These are phyloP conservation scores for Amphiura filiformis DNA, from an alignment of 35 echinoderm and acorn worm genomes.

Conservation along the genomic window DNA sequence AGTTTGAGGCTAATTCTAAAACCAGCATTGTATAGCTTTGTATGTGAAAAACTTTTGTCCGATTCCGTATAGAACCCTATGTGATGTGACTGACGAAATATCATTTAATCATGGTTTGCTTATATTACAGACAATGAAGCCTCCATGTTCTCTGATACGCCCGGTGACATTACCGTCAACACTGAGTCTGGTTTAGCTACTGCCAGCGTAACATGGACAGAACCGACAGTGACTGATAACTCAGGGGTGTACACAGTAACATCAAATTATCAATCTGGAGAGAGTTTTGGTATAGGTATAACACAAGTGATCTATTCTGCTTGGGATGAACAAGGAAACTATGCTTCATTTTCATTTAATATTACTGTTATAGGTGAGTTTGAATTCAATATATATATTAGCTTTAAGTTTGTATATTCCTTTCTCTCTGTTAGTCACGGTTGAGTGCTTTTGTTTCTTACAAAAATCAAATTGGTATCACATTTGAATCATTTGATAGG, in stretches of 20 bases:
- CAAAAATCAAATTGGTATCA: too few species aligned
- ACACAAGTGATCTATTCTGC: neutral
- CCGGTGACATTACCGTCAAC: neutral
- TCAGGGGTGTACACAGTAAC: neutral
- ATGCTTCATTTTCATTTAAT: neutral
- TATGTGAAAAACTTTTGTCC: too few species aligned
- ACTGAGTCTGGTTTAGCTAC: slow-evolving; percentile 2
- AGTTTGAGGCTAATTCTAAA: too few species aligned
- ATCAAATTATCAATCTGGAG: neutral
- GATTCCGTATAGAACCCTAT: too few species aligned
- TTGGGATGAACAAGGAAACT: neutral
- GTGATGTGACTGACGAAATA: too few species aligned
- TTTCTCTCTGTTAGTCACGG: too few species aligned
- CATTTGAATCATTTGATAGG: too few species aligned
- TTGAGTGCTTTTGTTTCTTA: too few species aligned
- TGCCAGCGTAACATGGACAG: slow-evolving; percentile 30
- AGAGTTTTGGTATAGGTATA: neutral
- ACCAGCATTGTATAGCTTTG: too few species aligned
- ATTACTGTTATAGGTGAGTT: neutral
- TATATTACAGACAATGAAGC: neutral
- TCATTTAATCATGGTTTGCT: too few species aligned
- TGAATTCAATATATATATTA: neutral
- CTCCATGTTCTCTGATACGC: neutral
- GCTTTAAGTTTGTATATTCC: too few species aligned
- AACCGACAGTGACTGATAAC: slow-evolving; percentile 37